phyloP scores from a whole-genome alignment of 2,888 invertebrate species.

The Phengaris arion region DNA sequence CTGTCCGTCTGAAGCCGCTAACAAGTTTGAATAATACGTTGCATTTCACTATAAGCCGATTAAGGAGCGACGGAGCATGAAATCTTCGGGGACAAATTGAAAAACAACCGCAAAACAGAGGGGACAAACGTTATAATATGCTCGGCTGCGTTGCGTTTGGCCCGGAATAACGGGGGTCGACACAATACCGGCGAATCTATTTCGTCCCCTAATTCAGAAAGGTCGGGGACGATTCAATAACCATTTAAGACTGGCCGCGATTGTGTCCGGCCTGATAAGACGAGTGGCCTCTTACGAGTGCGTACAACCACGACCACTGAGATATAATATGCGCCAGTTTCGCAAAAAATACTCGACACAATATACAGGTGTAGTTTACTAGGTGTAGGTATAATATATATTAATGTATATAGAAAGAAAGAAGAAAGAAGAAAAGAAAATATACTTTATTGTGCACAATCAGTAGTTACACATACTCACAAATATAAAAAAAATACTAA shows the following conservation, averaged over 20 bases:
- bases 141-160: conserved; percentile 27
- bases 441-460: too few species aligned
- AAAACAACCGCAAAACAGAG: conserved; percentile 36
- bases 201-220: conserved; percentile 68
- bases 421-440: too few species aligned
- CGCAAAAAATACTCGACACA: too few species aligned
- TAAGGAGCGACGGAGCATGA: conserved; percentile 26
- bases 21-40: neutral
- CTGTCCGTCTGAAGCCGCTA: conserved; percentile 21
- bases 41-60: conserved; percentile 20
- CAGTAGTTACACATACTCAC: too few species aligned
- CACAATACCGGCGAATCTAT: conserved; percentile 59
- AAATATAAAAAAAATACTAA: too few species aligned
- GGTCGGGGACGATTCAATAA: conserved; percentile 70
- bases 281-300: conserved; percentile 29
- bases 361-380: too few species aligned
- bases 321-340: too few species aligned
- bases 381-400: too few species aligned
- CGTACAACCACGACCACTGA: conserved; percentile 9
- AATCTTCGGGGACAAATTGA: conserved; percentile 37
- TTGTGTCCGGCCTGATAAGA: conserved; percentile 60
- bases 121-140: conserved; percentile 27
- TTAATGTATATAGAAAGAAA: too few species aligned
- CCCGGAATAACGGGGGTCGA: conserved; percentile 55
- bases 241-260: conserved; percentile 66